phyloP scores from a whole-genome alignment of 92 coral and sea anemone genomes.

The Phenganax subtilis region DNA sequence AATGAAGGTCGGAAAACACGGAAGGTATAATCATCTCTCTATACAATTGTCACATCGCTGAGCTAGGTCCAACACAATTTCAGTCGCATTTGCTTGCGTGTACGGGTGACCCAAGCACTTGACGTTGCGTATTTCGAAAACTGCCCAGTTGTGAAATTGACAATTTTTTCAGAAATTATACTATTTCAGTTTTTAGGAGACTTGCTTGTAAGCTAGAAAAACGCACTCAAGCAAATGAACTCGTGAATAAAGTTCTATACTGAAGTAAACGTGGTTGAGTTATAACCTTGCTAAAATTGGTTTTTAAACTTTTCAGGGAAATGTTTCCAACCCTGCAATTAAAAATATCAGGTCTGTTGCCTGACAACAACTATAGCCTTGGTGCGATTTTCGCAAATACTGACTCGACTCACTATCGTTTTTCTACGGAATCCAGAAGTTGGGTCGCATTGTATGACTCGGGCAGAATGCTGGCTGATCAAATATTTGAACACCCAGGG shows the following conservation, averaged over 20 bases:
- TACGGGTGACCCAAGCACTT: too few relatives aligned
- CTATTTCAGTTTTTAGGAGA: too few relatives aligned
- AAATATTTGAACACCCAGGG: conserved; percentile 62
- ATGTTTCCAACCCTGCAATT: conserved; percentile 81
- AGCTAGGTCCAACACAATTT: neutral
- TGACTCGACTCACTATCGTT: conserved; percentile 66
- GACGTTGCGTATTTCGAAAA: too few relatives aligned
- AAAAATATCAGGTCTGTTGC: conserved; percentile 65
- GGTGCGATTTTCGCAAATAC: conserved; percentile 59
- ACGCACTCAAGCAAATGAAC: too few relatives aligned
- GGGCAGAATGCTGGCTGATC: neutral
- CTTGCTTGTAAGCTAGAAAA: too few relatives aligned
- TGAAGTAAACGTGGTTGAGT: too few relatives aligned
- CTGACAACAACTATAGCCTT: conserved; percentile 71
- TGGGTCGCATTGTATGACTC: conserved; percentile 48
- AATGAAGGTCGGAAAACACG: conserved; percentile 79
- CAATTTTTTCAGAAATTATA: too few relatives aligned
- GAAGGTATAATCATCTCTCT: conserved; percentile 55
- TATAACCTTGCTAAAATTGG: neutral
- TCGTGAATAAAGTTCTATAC: too few relatives aligned
- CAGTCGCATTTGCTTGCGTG: neutral
- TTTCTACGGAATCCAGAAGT: conserved; percentile 45
- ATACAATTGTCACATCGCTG: neutral
- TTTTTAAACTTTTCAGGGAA: conserved; percentile 48
- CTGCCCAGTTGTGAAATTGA: too few relatives aligned